These are phyloP conservation scores for Cheilosia impressa DNA, from an alignment of 2,888 invertebrate species.

Conservation along the genomic window DNA sequence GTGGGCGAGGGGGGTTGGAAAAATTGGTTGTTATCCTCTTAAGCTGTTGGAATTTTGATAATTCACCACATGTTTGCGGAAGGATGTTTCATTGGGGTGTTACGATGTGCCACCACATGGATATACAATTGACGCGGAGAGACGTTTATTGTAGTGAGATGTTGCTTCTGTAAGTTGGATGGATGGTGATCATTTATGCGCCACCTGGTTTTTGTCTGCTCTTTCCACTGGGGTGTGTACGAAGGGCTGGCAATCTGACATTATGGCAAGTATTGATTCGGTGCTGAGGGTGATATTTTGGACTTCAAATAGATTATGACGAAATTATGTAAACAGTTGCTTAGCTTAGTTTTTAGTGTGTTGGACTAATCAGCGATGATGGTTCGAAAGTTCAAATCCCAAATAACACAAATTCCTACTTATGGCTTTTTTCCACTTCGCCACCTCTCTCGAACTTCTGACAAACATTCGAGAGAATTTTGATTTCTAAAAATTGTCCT, in stretches of 20 bases:
- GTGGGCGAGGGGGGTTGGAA: background rate
- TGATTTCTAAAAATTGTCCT: too few species aligned
- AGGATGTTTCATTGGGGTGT: conserved; percentile 58
- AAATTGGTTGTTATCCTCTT: conserved; percentile 65
- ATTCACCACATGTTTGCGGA: conserved; percentile 74
- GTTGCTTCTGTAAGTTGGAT: background rate
- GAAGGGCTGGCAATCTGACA: background rate
- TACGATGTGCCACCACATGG: conserved; percentile 10
- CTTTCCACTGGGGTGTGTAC: background rate
- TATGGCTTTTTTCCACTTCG: too few species aligned
- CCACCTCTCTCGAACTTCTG: too few species aligned
- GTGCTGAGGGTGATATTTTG: too few species aligned
- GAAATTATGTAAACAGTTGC: too few species aligned
- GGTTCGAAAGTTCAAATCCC: too few species aligned
- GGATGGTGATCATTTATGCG: conserved; percentile 46
- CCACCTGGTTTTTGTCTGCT: conserved; percentile 49
- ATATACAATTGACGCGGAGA: conserved; percentile 35
- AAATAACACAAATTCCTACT: too few species aligned
- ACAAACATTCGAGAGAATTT: too few species aligned
- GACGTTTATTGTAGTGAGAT: conserved; percentile 35
- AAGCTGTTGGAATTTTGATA: conserved; percentile 66
- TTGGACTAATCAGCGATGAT: too few species aligned
- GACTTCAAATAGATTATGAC: too few species aligned
- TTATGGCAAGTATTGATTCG: background rate
- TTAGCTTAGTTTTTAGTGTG: too few species aligned